Evolutionary conservation across 2,888 invertebrate species (phyloP).

Genomic region (Thymelicus lineola): DNA sequence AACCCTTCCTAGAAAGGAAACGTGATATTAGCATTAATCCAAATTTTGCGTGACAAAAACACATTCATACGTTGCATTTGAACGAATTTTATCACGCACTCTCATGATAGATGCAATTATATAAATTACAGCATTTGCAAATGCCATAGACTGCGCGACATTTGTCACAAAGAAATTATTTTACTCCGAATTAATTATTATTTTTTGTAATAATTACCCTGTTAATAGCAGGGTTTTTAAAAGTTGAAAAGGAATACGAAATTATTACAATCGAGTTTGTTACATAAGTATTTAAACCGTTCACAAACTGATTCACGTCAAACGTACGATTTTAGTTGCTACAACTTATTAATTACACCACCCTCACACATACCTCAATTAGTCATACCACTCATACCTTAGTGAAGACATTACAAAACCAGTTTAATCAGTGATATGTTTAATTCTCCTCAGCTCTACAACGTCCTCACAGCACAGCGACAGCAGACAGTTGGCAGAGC

Average conservation of each 20-base stretch:
- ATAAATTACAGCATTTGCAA: neutral
- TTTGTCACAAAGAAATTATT: neutral
- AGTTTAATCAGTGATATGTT: constrained; percentile 1
- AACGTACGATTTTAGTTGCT: too few relatives aligned
- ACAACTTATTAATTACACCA: too few relatives aligned
- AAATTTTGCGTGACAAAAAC: constrained; percentile 36
- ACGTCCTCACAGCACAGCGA: constrained; percentile 87
- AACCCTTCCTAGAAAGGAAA: constrained; percentile 9
- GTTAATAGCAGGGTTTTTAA: too few relatives aligned
- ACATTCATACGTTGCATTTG: constrained; percentile 24
- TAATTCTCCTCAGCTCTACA: constrained; percentile 82
- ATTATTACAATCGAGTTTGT: too few relatives aligned
- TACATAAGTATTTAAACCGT: too few relatives aligned
- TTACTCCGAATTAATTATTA: too few relatives aligned
- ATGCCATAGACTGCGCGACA: neutral
- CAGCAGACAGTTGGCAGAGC: constrained; percentile 85
- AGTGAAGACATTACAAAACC: too few relatives aligned
- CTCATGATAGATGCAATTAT: neutral
- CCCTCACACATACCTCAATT: too few relatives aligned
- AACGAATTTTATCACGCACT: constrained; percentile 21
- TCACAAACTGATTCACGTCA: too few relatives aligned
- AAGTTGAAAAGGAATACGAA: too few relatives aligned
- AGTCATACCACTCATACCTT: too few relatives aligned
- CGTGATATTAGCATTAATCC: constrained; percentile 18
- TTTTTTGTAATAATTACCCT: too few relatives aligned